Percentiles rank a stretch among this genome's conserved stretches.
phyloP scores from a whole-genome alignment of 1,140 invertebrate genomes.

The Drosophila arawakana region DNA sequence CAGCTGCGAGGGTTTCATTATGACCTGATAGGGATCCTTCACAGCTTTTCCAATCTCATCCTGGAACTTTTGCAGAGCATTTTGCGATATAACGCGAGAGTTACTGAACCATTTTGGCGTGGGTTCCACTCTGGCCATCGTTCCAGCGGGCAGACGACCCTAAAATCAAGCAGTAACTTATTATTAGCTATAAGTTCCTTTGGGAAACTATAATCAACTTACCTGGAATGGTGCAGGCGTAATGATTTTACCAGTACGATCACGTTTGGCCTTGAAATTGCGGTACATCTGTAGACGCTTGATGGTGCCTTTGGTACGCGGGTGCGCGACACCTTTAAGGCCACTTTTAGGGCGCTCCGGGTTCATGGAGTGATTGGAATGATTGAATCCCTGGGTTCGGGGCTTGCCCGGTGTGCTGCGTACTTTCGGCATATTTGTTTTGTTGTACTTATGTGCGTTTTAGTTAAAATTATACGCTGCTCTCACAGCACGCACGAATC shows the following conservation, averaged over 20 bases:
- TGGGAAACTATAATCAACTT: conserved; percentile 1
- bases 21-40: conserved; percentile 98
- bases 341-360: conserved; percentile 91
- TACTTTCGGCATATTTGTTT: conserved; percentile 89
- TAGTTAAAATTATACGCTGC: conserved; percentile 16
- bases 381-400: conserved; percentile 91
- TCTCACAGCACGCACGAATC: conserved; percentile 39
- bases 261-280: conserved; percentile 97
- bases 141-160: conserved; percentile 94
- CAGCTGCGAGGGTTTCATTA: conserved; percentile 98
- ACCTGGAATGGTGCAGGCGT: conserved; percentile 94
- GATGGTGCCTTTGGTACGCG: conserved; percentile 96
- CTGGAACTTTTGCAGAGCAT: conserved; percentile 98
- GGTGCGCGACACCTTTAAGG: conserved; percentile 93
- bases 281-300: conserved; percentile 99
- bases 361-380: conserved; percentile 94
- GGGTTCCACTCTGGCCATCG: conserved; percentile 97
- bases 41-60: conserved; percentile 96
- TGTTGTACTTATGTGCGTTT: conserved; percentile 17
- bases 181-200: background rate
- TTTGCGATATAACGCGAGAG: conserved; percentile 95
- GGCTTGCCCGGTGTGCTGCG: conserved; percentile 88
- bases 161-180: conserved; percentile 85
- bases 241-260: conserved; percentile 96
- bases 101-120: conserved; percentile 99